phyloP scores from a whole-genome alignment of 2,888 invertebrate genomes.

The Eupithecia pulchellata region DNA sequence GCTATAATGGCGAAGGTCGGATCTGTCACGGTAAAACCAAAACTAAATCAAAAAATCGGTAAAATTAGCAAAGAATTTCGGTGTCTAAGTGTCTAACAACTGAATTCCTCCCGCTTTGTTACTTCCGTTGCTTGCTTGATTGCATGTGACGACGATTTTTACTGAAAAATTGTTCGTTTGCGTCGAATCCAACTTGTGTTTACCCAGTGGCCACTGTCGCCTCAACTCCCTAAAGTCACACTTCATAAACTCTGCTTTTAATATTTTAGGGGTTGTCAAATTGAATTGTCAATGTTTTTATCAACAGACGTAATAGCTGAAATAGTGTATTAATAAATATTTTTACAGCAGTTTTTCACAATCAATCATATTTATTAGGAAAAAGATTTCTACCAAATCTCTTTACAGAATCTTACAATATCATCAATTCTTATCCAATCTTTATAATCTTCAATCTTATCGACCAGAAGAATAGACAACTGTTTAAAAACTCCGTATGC shows the following conservation, averaged over 20 bases:
- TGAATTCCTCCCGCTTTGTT: neutral
- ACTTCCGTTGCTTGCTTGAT: neutral
- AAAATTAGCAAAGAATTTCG: neutral
- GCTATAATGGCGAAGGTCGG: neutral
- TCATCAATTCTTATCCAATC: conserved; percentile 6
- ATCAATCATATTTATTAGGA: neutral
- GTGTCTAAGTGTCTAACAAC: neutral
- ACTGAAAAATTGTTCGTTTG: neutral
- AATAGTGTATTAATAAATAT: neutral
- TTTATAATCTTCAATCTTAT: conserved; percentile 49
- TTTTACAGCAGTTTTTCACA: neutral
- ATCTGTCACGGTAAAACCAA: too few species aligned
- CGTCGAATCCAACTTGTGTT: conserved; percentile 31
- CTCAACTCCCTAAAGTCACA: conserved; percentile 60
- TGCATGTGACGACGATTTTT: neutral
- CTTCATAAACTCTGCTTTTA: conserved; percentile 83
- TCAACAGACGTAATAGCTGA: neutral
- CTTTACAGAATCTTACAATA: neutral
- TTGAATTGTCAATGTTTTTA: conserved; percentile 35
- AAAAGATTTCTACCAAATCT: neutral
- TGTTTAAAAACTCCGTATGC: conserved; percentile 74
- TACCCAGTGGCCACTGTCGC: conserved; percentile 25
- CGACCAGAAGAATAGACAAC: conserved; percentile 67
- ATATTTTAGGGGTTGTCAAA: conserved; percentile 63
- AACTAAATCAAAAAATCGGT: neutral